Evolutionary conservation across 2,113 vertebrate species (phyloP), one percentile per base, ranked within the genome.

Genomic region (Junco hyemalis): DNA sequence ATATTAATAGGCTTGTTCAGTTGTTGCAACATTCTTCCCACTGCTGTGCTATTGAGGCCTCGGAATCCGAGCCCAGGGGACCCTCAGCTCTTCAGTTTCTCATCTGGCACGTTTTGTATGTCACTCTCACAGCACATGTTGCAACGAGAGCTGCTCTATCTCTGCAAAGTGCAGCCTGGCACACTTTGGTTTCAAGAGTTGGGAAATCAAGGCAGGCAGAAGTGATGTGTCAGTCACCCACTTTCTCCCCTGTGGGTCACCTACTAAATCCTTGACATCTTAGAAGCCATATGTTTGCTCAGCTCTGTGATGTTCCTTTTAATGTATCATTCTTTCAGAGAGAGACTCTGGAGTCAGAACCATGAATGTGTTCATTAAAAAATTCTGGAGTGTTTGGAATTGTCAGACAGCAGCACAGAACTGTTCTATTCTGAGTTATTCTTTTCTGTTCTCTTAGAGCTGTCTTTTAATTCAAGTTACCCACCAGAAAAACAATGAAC

Each of bases 1-100:
- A 92, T 89, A 95, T 91, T 89, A 89, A 95, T 96, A 94, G 88
- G 56, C 80, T 93, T 90, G 84, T 92, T 95, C 54, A 70, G 59
- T 92, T 91, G 92, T 84, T 87, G 95, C 74, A 93, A 81, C 81
- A 93, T 93, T 96, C 95, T 94, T 90, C 94, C 93, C 90, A 69
- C 85, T 90, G 87, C 79, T 93, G 90, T 68, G 92, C 91, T 81
- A 68, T 89, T 88, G 93, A 95, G 86, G 86, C 88, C 56, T 93
- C 2, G 15, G 88, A 92, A 94, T 94, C 82, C 0, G 5, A 94
- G 88, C 92, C 85, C 88, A 51, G 93, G 93, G 90, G 94, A 94
- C 93, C 68, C 82, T 82, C n/a, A 56, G 85, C 92, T 78, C 82
- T 90, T 95, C 81, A 88, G 79, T 86, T 83, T 68, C 93, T 96